Base-by-base conservation (phyloP, 2,113 vertebrate species). In the Asarcornis scutulata region DNA sequence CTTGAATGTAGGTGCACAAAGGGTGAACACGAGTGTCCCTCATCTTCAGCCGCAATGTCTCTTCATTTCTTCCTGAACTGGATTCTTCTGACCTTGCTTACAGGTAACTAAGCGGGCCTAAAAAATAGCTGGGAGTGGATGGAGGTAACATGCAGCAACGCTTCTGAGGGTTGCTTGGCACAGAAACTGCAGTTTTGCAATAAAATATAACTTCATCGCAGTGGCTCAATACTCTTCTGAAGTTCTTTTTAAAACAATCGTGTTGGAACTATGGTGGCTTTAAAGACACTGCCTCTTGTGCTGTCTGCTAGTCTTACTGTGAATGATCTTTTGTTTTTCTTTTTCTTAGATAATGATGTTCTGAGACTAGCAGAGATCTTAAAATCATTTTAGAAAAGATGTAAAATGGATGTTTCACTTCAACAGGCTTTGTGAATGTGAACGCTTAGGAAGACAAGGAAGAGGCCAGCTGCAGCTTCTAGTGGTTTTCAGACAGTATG, bases 71-170 rank as follows among this genome's bases (percentile, higher is more conserved):
- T 48, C 22, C 8, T 86, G 56, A 48, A 4, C 15, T 83, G 87
- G 40, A 46, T 89, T 67, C 59, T 98, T 34, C 25, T 97, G 5
- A 11, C 97, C 8, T 71, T 97, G 22, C 75, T 94, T 38, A 27
- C 93, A 97, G 97, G 98, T 98, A 95, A 97, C 62, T 27, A 13
- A 17, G n/a, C 2, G 52, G 22, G 46, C 31, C 22, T 53, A 20
- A 68, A 4, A 22, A 4, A 34, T 25, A 40, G 36, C 9, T 53
- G 42, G 32, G 52, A 38, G 62, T 34, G 40, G 67, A 42, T 80
- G 59, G 72, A 38, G 48, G 31, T 29, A 17, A 38, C 5, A 0
- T 12, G 32, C 55, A 53, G 32, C 23, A 12, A 1, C 31, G 26
- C 20, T 88, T 79, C 83, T 48, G n/a, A n/a, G 18, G 20, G 13